phyloP scores from a whole-genome alignment of 2,113 vertebrate species.

The Scomber scombrus region DNA sequence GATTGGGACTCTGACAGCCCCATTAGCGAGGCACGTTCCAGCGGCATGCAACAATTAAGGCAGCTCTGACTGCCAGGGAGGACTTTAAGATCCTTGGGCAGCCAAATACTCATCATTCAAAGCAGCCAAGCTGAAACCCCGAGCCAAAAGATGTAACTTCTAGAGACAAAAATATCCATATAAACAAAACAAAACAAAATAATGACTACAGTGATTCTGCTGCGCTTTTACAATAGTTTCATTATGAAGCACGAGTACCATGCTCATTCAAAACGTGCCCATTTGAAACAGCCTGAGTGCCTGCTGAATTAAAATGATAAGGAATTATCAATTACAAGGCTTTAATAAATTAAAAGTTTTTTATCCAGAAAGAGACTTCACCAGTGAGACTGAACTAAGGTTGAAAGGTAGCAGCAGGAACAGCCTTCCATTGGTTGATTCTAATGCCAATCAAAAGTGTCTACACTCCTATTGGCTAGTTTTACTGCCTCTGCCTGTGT shows the following conservation, averaged over 20 bases:
- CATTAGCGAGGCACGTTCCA: slow-evolving; percentile 70
- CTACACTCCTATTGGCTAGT: too few species aligned
- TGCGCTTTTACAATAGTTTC: slow-evolving; percentile 32
- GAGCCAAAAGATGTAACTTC: slow-evolving; percentile 51
- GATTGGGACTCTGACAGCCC: slow-evolving; percentile 52
- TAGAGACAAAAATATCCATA: slow-evolving; percentile 33
- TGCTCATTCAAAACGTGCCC: too few species aligned
- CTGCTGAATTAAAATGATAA: too few species aligned
- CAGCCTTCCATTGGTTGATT: too few species aligned
- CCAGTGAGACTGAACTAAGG: too few species aligned
- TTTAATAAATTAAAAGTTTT: too few species aligned
- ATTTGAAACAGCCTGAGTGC: too few species aligned
- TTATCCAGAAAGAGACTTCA: too few species aligned
- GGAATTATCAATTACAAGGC: too few species aligned
- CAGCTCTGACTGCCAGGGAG: slow-evolving; percentile 59
- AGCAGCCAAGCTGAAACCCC: slow-evolving; percentile 54
- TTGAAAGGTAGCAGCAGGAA: too few species aligned
- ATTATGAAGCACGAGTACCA: slow-evolving; percentile 30
- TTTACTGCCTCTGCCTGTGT: too few species aligned
- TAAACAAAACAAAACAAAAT: slow-evolving; percentile 30
- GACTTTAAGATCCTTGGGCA: slow-evolving; percentile 58
- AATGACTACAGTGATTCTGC: slow-evolving; percentile 28
- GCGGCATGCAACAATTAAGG: slow-evolving; percentile 70
- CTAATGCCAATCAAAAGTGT: too few species aligned
- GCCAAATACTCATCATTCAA: slow-evolving; percentile 64